phyloP scores from a whole-genome alignment of 2,888 invertebrate species.

The Petrolisthes cinctipes region DNA sequence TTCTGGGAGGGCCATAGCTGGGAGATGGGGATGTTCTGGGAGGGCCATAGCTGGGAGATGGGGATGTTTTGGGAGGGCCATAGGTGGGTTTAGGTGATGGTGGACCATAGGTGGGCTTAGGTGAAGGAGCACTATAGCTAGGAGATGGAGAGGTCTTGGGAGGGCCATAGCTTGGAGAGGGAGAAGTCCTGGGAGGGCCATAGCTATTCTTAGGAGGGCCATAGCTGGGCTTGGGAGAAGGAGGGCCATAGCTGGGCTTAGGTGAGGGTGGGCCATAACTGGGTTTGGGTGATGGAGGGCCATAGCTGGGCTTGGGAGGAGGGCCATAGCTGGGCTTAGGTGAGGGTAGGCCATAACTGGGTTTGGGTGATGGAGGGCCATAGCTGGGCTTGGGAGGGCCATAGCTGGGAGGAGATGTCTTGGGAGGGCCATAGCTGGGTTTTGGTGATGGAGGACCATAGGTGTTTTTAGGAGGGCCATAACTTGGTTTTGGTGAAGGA shows the following conservation, averaged over 20 bases:
- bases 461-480: background rate
- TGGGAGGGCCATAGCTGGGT: background rate
- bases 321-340: background rate
- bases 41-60: conserved; percentile 12
- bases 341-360: background rate
- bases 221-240: background rate
- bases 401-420: background rate
- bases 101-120: conserved; percentile 22
- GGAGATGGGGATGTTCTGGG: background rate
- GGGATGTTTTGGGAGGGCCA: conserved; percentile 3
- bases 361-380: background rate
- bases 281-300: background rate
- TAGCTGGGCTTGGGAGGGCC: background rate
- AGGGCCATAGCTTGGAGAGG: background rate
- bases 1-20: conserved; percentile 1
- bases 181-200: background rate
- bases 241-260: background rate
- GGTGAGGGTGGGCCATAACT: conserved; percentile 2
- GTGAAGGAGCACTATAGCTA: background rate
- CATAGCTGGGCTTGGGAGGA: background rate
- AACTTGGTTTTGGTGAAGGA: conserved; percentile 7
- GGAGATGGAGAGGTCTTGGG: background rate
- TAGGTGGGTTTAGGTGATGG: conserved; percentile 5
- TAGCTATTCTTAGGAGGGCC: conserved; percentile 14
- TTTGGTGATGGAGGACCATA: conserved; percentile 7